A percentile compares a stretch with the other conserved stretches of the same genome.
phyloP scores from a whole-genome alignment of 2,888 invertebrate species.

The Stratiomys singularior region DNA sequence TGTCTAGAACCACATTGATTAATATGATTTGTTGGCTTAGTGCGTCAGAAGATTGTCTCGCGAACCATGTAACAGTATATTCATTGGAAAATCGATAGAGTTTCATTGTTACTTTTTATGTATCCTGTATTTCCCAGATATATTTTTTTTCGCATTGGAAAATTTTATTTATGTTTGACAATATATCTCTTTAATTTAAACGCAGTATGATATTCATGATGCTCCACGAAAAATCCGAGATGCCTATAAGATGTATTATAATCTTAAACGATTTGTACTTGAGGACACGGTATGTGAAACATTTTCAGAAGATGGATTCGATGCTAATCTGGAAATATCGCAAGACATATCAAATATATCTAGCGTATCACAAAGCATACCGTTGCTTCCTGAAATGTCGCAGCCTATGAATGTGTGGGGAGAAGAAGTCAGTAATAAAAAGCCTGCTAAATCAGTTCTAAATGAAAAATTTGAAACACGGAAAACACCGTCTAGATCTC shows the following conservation, averaged over 20 bases:
- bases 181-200: background rate
- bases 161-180: too few relatives aligned
- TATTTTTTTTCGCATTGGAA: too few relatives aligned
- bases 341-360: slow-evolving; percentile 51
- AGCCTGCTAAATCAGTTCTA: slow-evolving; percentile 55
- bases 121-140: too few relatives aligned
- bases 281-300: slow-evolving; percentile 76
- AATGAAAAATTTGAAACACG: slow-evolving; percentile 53
- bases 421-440: slow-evolving; percentile 60
- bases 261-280: slow-evolving; percentile 78
- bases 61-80: too few relatives aligned
- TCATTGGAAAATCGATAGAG: too few relatives aligned
- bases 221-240: slow-evolving; percentile 78
- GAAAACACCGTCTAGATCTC: slow-evolving; percentile 56
- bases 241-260: slow-evolving; percentile 85
- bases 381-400: slow-evolving; percentile 6
- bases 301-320: slow-evolving; percentile 63
- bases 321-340: slow-evolving; percentile 59
- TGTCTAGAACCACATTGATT: too few relatives aligned
- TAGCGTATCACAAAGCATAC: background rate
- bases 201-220: slow-evolving; percentile 80
- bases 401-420: slow-evolving; percentile 66
- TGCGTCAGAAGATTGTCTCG: too few relatives aligned
- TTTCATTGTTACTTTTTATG: too few relatives aligned
- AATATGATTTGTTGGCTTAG: too few relatives aligned